Percentiles rank a stretch among this genome's conserved stretches.
Evolutionary conservation across 2,888 invertebrate genomes (phyloP).

Genomic region (Hypomecis atomaria): DNA sequence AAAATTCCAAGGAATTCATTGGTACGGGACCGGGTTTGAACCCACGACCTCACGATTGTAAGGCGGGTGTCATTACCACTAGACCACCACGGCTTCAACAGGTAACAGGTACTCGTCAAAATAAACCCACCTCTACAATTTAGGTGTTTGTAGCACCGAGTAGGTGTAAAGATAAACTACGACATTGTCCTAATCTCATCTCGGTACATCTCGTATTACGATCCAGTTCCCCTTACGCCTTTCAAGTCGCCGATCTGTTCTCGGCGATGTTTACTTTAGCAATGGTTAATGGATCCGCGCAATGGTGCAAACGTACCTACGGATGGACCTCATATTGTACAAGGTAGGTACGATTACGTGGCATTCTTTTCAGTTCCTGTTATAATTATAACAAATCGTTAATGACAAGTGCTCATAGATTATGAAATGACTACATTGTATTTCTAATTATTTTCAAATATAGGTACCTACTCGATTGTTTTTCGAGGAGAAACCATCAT

Average conservation of each 20-base stretch:
- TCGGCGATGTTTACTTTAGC: constrained; percentile 65
- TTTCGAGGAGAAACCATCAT: no score
- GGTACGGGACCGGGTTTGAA: no score
- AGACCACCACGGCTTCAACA: no score
- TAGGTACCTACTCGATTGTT: no score
- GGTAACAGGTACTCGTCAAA: not conserved
- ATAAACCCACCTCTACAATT: not conserved
- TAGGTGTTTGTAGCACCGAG: no score
- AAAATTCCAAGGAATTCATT: no score
- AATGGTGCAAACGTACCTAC: constrained; percentile 55
- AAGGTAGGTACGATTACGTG: constrained; percentile 36
- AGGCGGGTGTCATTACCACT: no score
- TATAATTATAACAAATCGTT: not conserved
- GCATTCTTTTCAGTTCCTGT: constrained; percentile 41
- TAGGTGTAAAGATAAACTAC: constrained; percentile 8
- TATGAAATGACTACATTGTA: no score
- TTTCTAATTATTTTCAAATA: no score
- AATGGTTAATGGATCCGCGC: constrained; percentile 65
- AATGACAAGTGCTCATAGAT: no score
- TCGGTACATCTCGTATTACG: constrained; percentile 47
- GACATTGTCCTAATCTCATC: constrained; percentile 47
- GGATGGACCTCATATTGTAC: constrained; percentile 51
- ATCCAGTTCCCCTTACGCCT: constrained; percentile 58
- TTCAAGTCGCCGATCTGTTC: constrained; percentile 67
- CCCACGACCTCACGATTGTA: no score